These are phyloP conservation scores for Zygothrica quintamaculata DNA, from an alignment of 2,888 invertebrate genomes.

Conservation along the genomic window DNA sequence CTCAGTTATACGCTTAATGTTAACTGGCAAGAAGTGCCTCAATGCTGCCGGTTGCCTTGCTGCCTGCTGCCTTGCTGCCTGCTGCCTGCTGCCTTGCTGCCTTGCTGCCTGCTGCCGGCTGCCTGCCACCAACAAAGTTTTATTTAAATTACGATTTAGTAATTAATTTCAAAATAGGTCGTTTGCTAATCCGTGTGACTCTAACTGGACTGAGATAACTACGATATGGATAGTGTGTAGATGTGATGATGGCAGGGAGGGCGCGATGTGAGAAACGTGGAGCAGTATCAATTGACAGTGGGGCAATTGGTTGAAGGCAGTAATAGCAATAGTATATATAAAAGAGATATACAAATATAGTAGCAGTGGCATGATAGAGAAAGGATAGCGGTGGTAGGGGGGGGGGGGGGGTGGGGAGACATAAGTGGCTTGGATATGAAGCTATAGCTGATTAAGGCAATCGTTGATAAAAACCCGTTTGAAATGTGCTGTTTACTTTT, in stretches of 20 bases:
- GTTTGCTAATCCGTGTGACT: conserved; percentile 61
- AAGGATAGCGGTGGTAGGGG: conserved; percentile 1
- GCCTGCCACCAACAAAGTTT: conserved; percentile 68
- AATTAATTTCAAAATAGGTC: conserved; percentile 72
- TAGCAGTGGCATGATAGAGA: too few species aligned
- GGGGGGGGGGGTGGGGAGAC: background rate
- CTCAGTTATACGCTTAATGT: conserved; percentile 5
- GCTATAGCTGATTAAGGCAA: conserved; percentile 55
- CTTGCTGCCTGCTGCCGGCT: too few species aligned
- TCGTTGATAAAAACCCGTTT: conserved; percentile 64
- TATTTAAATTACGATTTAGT: conserved; percentile 73
- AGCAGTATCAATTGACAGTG: too few species aligned
- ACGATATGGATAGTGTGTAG: background rate
- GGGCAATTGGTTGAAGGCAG: too few species aligned
- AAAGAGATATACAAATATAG: too few species aligned
- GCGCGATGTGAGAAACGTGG: too few species aligned
- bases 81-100: too few species aligned
- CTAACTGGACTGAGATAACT: conserved; percentile 48
- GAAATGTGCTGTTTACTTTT: conserved; percentile 69
- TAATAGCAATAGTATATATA: too few species aligned
- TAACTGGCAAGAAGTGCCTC: background rate
- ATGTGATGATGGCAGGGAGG: background rate
- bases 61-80: too few species aligned
- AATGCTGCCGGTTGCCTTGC: too few species aligned
- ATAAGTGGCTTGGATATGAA: conserved; percentile 15